These are phyloP conservation scores for Hydra vulgaris DNA, from an alignment of 30 jellyfish, hydroid and myxozoan genomes.

Conservation along the genomic window DNA sequence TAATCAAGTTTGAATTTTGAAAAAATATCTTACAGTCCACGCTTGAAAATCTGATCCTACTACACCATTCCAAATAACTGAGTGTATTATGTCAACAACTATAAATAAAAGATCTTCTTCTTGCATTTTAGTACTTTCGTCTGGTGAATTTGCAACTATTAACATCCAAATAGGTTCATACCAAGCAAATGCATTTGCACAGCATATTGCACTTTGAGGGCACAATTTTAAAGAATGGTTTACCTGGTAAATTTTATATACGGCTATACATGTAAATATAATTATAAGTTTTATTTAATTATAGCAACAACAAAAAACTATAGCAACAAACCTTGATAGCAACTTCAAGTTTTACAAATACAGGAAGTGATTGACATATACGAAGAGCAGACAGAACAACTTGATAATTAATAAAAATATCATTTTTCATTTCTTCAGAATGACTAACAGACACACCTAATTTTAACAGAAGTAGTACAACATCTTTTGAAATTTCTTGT, in stretches of 20 bases:
- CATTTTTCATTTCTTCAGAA: conserved; percentile 36
- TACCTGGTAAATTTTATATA: conserved; percentile 25
- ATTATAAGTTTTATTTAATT: no score
- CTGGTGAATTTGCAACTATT: conserved; percentile 25
- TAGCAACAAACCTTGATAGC: conserved; percentile 66
- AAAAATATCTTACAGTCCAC: conserved; percentile 62
- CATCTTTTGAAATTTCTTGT: conserved; percentile 56
- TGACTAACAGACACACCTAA: conserved; percentile 54
- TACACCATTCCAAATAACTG: conserved; percentile 76
- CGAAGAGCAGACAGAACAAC: conserved; percentile 39
- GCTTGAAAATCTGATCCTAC: conserved; percentile 72
- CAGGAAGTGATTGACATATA: conserved; percentile 40
- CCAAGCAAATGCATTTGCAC: conserved; percentile 59
- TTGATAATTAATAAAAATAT: conserved; percentile 43
- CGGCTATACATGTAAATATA: no score
- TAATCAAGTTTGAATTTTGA: no score
- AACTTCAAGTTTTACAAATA: conserved; percentile 63
- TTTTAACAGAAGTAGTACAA: conserved; percentile 41
- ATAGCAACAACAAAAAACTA: no score
- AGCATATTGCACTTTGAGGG: conserved; percentile 47
- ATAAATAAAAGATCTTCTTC: conserved; percentile 72
- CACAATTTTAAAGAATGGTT: conserved; percentile 52
- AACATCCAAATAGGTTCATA: conserved; percentile 62
- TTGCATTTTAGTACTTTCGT: conserved; percentile 50
- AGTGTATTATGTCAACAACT: conserved; percentile 51